Percentiles rank a stretch among this genome's conserved stretches.
These are phyloP conservation scores for Sapayoa aenigma DNA, from an alignment of 2,113 vertebrate genomes.

Conservation along the genomic window DNA sequence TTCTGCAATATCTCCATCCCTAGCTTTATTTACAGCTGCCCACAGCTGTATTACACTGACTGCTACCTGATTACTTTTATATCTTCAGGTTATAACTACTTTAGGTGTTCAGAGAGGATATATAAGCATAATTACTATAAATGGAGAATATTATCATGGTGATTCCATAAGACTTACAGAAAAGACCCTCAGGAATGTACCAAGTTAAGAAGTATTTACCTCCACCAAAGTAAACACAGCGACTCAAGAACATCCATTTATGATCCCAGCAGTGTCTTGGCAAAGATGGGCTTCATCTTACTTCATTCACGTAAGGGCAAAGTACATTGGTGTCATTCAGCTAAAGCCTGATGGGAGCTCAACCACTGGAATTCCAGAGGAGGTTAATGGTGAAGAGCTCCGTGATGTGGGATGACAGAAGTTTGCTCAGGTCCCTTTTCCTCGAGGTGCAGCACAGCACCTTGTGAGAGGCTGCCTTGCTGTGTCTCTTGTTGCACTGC, in stretches of 20 bases:
- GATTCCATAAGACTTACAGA: neutral
- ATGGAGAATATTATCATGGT: conserved; percentile 3
- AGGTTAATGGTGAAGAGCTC: neutral
- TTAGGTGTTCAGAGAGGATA: neutral
- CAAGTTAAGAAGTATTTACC: neutral
- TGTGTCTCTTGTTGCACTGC: neutral
- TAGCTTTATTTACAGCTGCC: neutral
- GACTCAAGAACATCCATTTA: neutral
- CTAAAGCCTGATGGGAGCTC: neutral
- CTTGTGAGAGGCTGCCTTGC: neutral
- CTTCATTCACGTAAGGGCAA: rapidly evolving
- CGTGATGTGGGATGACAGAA: neutral
- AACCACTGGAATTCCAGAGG: neutral
- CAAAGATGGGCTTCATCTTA: neutral
- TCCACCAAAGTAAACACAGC: neutral
- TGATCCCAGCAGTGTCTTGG: neutral
- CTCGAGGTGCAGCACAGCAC: neutral
- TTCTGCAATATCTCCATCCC: neutral
- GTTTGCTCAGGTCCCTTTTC: neutral
- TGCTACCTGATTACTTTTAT: conserved; percentile 1
- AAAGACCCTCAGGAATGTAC: neutral
- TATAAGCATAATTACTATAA: neutral
- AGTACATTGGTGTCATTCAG: rapidly evolving
- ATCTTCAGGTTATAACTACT: neutral
- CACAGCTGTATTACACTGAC: neutral